Evolutionary conservation across 2,888 invertebrate species (phyloP).

Genomic region (Nematopogon swammerdamellus): DNA sequence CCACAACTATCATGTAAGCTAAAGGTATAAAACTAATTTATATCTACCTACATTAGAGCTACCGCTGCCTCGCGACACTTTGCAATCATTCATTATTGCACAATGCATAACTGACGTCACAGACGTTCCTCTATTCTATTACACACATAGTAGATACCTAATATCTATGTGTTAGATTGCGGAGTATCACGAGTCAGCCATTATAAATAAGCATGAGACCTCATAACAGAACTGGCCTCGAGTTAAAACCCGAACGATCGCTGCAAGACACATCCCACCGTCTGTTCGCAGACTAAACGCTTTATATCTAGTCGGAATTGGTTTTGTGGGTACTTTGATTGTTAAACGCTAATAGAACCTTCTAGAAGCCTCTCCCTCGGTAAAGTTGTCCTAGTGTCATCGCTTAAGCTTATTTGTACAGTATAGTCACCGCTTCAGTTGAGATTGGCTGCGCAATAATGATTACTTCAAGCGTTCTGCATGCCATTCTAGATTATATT

Average conservation of each 20-base stretch:
- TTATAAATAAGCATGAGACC: too few relatives aligned
- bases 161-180: too few relatives aligned
- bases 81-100: too few relatives aligned
- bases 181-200: too few relatives aligned
- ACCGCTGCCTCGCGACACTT: too few relatives aligned
- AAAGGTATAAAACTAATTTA: conserved; percentile 53
- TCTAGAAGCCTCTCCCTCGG: conserved; percentile 52
- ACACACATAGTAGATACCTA: too few relatives aligned
- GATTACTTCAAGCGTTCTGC: conserved; percentile 59
- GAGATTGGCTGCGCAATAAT: conserved; percentile 58
- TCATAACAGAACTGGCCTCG: too few relatives aligned
- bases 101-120: too few relatives aligned
- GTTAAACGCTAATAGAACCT: conserved; percentile 49
- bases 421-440: conserved; percentile 55
- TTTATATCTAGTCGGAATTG: conserved; percentile 48
- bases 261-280: too few relatives aligned
- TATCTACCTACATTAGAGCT: too few relatives aligned
- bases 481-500: conserved; percentile 55
- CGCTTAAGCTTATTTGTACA: conserved; percentile 56
- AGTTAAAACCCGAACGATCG: too few relatives aligned
- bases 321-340: conserved; percentile 47
- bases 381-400: conserved; percentile 56
- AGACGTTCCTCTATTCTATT: too few relatives aligned
- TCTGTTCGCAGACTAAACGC: conserved; percentile 23
- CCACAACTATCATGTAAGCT: conserved; percentile 57